phyloP scores from a whole-genome alignment of 2,113 vertebrate species.

The Sciurus niger region DNA sequence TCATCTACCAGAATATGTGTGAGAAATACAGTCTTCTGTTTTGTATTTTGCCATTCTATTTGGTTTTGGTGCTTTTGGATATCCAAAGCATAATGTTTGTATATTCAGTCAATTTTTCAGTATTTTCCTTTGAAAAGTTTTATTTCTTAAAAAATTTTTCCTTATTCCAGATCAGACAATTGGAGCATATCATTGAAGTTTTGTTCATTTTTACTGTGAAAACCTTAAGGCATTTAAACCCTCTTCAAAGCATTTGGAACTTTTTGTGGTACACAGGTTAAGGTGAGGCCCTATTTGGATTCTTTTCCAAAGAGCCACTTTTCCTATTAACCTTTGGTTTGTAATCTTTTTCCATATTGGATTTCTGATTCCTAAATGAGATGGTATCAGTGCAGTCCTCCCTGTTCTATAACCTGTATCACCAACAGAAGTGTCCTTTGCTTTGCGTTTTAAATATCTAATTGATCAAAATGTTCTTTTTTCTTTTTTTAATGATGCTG shows the following conservation, averaged over 20 bases:
- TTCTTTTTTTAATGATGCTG: not conserved
- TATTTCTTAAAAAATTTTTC: not conserved
- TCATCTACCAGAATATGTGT: not conserved
- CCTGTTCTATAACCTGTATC: not conserved
- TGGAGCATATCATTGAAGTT: not conserved
- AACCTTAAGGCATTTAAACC: not conserved
- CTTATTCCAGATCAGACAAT: not conserved
- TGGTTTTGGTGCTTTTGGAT: not conserved
- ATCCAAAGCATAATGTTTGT: not conserved
- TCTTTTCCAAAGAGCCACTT: not conserved
- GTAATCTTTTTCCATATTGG: not conserved
- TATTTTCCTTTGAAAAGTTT: not conserved
- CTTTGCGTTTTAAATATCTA: slow-evolving; percentile 30
- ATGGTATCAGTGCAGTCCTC: not conserved
- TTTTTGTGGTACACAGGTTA: not conserved
- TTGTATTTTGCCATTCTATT: not conserved
- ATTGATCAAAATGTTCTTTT: not conserved
- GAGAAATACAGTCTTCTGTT: not conserved
- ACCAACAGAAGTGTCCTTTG: not conserved
- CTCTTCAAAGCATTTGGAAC: not conserved
- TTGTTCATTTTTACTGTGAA: not conserved
- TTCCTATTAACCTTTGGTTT: not conserved
- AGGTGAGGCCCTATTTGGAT: not conserved
- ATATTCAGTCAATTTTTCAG: not conserved
- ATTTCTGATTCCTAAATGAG: not conserved